These are phyloP conservation scores for Atherinosoma microstoma DNA, from an alignment of 2,797 vertebrate species.

Conservation along the genomic window DNA sequence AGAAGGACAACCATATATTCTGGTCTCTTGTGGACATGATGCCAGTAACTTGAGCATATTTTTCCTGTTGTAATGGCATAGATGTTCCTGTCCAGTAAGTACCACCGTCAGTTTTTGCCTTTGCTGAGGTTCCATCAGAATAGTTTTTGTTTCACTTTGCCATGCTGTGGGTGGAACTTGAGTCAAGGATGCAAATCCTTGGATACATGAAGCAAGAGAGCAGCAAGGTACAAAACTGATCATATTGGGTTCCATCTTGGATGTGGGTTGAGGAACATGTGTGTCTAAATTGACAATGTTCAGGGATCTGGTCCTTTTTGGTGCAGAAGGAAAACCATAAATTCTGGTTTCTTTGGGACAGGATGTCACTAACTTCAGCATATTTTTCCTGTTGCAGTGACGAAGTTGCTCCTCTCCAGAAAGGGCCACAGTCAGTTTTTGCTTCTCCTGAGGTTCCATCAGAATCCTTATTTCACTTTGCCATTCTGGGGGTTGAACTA, in stretches of 20 bases:
- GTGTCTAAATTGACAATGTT: neutral
- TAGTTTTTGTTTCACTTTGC: constrained; percentile 37
- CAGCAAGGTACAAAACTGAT: constrained; percentile 54
- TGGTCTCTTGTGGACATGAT: constrained; percentile 65
- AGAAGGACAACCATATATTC: constrained; percentile 65
- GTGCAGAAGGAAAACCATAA: constrained; percentile 64
- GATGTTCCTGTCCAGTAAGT: constrained; percentile 19
- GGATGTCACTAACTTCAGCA: constrained; percentile 52
- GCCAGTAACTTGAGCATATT: constrained; percentile 54
- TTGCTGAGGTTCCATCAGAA: constrained; percentile 42
- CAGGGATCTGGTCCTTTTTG: neutral
- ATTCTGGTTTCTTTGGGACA: constrained; percentile 64
- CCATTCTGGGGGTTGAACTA: constrained; percentile 41
- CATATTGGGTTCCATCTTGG: constrained; percentile 34
- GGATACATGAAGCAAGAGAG: constrained; percentile 50
- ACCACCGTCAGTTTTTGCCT: neutral
- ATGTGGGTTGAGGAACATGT: constrained; percentile 54
- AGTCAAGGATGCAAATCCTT: constrained; percentile 70
- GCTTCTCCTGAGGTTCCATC: constrained; percentile 27
- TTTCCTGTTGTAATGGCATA: constrained; percentile 15
- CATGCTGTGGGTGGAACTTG: constrained; percentile 35
- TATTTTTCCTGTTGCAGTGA: constrained; percentile 28
- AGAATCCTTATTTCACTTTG: constrained; percentile 44
- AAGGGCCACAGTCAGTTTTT: neutral
- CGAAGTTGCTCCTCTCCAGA: constrained; percentile 15